These are phyloP conservation scores for Eulemur macaco DNA, from an alignment of 2,113 vertebrate species.

Conservation along the genomic window DNA sequence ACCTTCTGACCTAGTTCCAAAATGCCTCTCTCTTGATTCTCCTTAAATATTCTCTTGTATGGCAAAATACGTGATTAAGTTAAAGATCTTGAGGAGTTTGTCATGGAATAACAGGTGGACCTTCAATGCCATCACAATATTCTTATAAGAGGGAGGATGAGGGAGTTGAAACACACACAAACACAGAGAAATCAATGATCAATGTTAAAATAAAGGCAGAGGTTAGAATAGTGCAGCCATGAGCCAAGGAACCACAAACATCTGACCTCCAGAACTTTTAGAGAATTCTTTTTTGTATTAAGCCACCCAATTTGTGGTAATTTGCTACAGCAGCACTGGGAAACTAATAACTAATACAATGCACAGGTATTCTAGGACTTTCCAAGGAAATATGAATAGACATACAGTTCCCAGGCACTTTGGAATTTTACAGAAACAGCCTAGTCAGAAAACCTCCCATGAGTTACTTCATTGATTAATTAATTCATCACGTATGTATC, in stretches of 20 bases:
- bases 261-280: background rate
- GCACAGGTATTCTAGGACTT: background rate
- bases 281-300: background rate
- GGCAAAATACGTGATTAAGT: background rate
- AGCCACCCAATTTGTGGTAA: background rate
- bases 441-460: background rate
- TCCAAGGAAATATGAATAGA: background rate
- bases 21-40: background rate
- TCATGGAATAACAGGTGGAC: background rate
- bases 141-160: background rate
- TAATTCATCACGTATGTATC: background rate
- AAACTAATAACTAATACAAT: background rate
- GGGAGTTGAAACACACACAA: background rate
- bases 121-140: background rate
- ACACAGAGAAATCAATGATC: background rate
- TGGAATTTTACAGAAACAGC: background rate
- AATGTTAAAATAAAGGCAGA: too few species aligned
- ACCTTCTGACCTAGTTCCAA: background rate
- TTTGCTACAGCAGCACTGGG: background rate
- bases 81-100: background rate
- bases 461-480: constrained; percentile 7
- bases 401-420: background rate
- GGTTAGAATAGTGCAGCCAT: background rate
- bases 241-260: background rate
- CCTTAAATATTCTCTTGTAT: background rate